A percentile compares a stretch with the other conserved stretches of the same genome.
Conservation (phyloP, 2,888 invertebrate genomes). For the Epirrhoe alternata region DNA sequence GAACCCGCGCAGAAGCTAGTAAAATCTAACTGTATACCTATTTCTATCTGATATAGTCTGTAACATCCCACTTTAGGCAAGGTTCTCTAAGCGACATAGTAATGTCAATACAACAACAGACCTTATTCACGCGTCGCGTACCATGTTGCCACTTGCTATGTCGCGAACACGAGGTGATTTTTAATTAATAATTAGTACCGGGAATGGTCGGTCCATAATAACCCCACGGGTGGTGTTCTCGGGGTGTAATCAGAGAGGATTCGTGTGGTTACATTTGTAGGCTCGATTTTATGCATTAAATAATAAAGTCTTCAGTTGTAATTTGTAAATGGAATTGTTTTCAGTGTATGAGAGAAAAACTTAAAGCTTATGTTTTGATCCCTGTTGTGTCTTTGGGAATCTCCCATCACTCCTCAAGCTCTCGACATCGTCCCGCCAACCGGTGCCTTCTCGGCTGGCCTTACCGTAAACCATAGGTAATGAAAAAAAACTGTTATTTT, state of each 20-base stretch:
- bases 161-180: conserved; percentile 31
- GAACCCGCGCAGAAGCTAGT: too few species aligned
- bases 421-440: too few species aligned
- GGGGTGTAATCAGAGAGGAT: conserved; percentile 12
- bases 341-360: too few species aligned
- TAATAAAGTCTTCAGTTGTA: too few species aligned
- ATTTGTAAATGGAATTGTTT: background rate
- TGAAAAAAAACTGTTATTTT: too few species aligned
- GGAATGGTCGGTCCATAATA: conserved; percentile 20
- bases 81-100: background rate
- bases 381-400: too few species aligned
- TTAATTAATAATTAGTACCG: conserved; percentile 34
- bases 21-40: too few species aligned
- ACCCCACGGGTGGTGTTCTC: background rate
- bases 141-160: conserved; percentile 18
- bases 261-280: conserved; percentile 7
- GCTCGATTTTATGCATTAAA: background rate
- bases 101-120: conserved; percentile 19
- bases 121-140: conserved; percentile 18
- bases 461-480: too few species aligned
- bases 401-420: too few species aligned
- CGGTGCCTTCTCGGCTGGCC: too few species aligned
- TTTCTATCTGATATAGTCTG: background rate
- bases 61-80: too few species aligned
- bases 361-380: too few species aligned